These are phyloP conservation scores for Elmis aenea DNA, from an alignment of 2,888 invertebrate genomes.

Conservation along the genomic window DNA sequence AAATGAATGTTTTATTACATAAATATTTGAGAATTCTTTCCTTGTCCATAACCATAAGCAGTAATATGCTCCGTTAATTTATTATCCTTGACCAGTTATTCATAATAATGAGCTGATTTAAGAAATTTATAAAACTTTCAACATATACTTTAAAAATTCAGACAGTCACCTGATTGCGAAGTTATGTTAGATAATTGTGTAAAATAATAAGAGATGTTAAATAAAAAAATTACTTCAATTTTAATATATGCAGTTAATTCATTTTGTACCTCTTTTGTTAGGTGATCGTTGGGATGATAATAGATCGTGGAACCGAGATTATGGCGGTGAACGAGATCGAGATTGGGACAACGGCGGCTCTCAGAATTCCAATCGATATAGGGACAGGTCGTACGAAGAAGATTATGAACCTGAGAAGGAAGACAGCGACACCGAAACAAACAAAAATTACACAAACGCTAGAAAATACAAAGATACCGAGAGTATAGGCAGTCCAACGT, in stretches of 20 bases:
- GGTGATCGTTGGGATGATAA: conserved; percentile 40
- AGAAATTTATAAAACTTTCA: no score
- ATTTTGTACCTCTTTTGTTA: conserved; percentile 1
- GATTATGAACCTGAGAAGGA: conserved; percentile 63
- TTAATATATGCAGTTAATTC: not conserved
- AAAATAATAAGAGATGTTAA: no score
- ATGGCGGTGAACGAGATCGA: conserved; percentile 38
- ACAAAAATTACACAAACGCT: conserved; percentile 36
- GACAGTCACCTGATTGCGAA: no score
- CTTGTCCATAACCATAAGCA: no score
- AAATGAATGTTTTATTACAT: no score
- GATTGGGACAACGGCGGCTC: conserved; percentile 32
- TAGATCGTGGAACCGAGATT: conserved; percentile 33
- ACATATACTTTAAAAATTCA: no score
- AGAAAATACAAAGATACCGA: conserved; percentile 34
- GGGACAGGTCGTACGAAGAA: conserved; percentile 48
- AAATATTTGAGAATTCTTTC: no score
- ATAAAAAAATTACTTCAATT: conserved; percentile 2
- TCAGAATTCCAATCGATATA: conserved; percentile 31
- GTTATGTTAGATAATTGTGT: no score
- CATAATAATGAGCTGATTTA: no score
- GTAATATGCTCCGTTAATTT: no score
- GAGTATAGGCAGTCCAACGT: conserved; percentile 28
- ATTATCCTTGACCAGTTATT: no score
- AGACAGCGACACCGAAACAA: conserved; percentile 62